Evolutionary conservation across 2,888 invertebrate genomes (phyloP).

Genomic region (Chaitophorus viminalis): DNA sequence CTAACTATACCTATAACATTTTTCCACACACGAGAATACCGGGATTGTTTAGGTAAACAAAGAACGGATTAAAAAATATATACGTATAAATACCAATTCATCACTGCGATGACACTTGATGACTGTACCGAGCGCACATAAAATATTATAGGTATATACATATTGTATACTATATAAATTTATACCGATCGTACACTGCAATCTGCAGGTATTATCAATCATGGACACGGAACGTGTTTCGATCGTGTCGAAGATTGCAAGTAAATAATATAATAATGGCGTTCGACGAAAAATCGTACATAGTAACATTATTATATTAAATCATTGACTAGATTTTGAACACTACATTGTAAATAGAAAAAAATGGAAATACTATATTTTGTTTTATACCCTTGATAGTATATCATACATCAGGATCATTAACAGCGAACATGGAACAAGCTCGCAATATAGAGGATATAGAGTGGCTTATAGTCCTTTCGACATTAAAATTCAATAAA

Average conservation of each 20-base stretch:
- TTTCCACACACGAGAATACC: not conserved
- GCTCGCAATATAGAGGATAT: no score
- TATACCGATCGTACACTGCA: not conserved
- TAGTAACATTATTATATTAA: not conserved
- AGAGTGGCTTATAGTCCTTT: no score
- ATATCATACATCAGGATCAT: no score
- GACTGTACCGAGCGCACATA: not conserved
- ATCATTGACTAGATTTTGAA: not conserved
- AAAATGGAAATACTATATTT: no score
- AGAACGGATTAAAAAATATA: not conserved
- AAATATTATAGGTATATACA: not conserved
- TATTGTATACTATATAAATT: no score
- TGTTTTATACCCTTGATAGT: no score
- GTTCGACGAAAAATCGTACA: not conserved
- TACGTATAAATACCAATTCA: constrained; percentile 19
- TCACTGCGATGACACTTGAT: constrained; percentile 36
- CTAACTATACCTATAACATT: not conserved
- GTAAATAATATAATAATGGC: constrained; percentile 5
- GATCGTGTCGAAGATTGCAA: constrained; percentile 28
- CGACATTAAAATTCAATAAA: no score
- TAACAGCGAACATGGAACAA: no score
- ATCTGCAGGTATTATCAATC: constrained; percentile 4
- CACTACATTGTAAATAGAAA: not conserved
- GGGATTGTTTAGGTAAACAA: constrained; percentile 2
- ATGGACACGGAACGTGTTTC: constrained; percentile 9